Base-by-base conservation (phyloP, 1,140 invertebrate species). In the Leptopilina clavipes region DNA sequence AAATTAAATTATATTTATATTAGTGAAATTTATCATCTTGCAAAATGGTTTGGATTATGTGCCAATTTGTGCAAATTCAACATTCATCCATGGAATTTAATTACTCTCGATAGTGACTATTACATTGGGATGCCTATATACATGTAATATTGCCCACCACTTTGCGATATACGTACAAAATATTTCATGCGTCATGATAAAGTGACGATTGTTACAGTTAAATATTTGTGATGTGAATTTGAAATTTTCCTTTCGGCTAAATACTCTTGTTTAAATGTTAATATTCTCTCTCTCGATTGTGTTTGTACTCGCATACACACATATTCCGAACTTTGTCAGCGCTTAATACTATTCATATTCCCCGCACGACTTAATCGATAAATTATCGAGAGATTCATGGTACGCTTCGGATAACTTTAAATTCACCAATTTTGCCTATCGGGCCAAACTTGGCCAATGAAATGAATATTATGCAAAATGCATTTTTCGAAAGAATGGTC, bases 331-430 rank as follows among this genome's bases (percentile, higher is more conserved):
- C 40, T 17, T 18, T 44, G 8, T 17, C 52, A 18, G 43, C 9
- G 44, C 22, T 54, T 45, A 12, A 59, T 52, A 70, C 70, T 43
- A 79, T 83, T 79, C 73, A 75, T 82, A 83, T 83, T 83, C 81
- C 79, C 59, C 9, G 72, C 77, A 70, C 70, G 72, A 75, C 74
- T 82, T 83, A 83, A 83, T 83, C 82, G 79, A 83, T 83, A 79
- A 83, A 83, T 83, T 83, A 83, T 83, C 81, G 82, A 78, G 82
- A 75, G 77, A 83, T 83, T 77, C 70, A 73, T 76, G 72, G 73
- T 71, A 81, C 74, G 56, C 73, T 70, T 56, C 48, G 70, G 37
- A 43, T 70, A 72, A 79, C 79, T 83, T 81, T 78, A 75, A 75
- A 82, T 74, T 82, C 80, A 76, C 59, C 59, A 65, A 65, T 65